Conservation (phyloP, 64 coral and sea anemone species). For the Stylophora pistillata region DNA sequence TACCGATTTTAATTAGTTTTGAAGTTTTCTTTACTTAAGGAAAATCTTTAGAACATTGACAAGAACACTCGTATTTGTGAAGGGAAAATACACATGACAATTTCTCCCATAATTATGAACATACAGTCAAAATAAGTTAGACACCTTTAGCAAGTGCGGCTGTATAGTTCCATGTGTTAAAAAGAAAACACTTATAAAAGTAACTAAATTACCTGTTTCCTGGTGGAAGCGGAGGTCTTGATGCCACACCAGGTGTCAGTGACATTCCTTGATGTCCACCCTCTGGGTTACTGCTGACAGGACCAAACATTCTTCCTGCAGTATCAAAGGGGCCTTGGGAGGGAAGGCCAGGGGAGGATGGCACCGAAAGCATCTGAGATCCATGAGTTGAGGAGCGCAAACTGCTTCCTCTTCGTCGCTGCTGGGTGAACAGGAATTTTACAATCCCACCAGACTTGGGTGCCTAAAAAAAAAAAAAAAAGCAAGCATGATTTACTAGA, state of each 20-base stretch:
- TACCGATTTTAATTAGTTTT: no score
- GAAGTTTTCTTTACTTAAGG: no score
- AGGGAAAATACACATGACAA: no score
- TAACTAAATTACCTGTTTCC: constrained; percentile 23
- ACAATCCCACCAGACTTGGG: constrained; percentile 63
- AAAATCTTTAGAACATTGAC: no score
- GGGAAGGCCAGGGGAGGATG: background rate
- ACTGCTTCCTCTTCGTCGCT: constrained; percentile 59
- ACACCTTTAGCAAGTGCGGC: no score
- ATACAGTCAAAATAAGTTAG: no score
- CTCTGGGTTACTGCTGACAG: constrained; percentile 30
- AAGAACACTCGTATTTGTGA: no score
- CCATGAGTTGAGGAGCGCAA: constrained; percentile 51
- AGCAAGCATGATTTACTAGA: background rate
- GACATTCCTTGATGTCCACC: constrained; percentile 19
- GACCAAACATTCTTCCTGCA: constrained; percentile 23
- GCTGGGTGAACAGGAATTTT: constrained; percentile 76
- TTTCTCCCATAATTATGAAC: no score
- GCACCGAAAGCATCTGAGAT: constrained; percentile 43
- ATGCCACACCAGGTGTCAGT: constrained; percentile 59
- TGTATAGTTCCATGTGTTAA: no score
- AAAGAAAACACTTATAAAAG: no score
- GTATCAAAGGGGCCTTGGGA: background rate
- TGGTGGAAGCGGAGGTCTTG: constrained; percentile 73
- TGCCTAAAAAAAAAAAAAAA: constrained; percentile 17